Percentiles rank a stretch among this genome's conserved stretches.
These are phyloP conservation scores for Rhinogobius similis DNA, from an alignment of 2,113 vertebrate genomes.

Conservation along the genomic window DNA sequence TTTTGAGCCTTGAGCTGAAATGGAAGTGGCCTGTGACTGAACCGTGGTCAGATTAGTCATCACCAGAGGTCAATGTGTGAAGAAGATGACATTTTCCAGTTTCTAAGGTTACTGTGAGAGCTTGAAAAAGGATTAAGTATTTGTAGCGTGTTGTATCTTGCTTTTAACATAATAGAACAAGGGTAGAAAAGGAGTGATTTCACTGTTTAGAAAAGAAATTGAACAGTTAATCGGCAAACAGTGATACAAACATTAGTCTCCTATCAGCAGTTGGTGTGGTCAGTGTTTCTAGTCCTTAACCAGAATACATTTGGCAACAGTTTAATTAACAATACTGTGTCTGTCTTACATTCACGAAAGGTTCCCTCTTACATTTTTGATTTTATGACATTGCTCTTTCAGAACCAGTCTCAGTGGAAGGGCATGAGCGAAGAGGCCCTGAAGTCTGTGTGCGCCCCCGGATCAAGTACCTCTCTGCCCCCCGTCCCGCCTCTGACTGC, in stretches of 20 bases:
- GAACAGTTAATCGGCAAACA: background rate
- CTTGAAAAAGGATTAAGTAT: background rate
- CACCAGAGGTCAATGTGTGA: background rate
- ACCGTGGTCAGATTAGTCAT: constrained; percentile 22
- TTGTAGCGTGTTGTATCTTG: background rate
- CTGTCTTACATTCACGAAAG: background rate
- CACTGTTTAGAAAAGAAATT: background rate
- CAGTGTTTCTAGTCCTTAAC: background rate
- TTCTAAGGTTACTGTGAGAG: constrained; percentile 16
- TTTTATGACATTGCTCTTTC: background rate
- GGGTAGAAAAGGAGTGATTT: background rate
- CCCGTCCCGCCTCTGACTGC: constrained; percentile 87
- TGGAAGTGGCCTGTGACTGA: constrained; percentile 5
- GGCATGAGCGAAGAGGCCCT: constrained; percentile 94
- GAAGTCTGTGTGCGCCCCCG: constrained; percentile 87
- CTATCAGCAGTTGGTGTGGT: background rate
- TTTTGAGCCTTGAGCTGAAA: constrained; percentile 13
- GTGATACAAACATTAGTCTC: background rate
- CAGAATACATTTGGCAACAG: background rate
- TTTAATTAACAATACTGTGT: background rate
- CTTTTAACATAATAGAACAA: background rate
- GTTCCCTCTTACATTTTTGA: background rate
- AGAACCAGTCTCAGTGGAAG: constrained; percentile 93
- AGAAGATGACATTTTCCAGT: constrained; percentile 18
- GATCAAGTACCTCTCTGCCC: constrained; percentile 81